Percentiles rank a stretch among this genome's conserved stretches.
Conservation (phyloP, 2,888 invertebrate genomes). For the Sturmia bella region DNA sequence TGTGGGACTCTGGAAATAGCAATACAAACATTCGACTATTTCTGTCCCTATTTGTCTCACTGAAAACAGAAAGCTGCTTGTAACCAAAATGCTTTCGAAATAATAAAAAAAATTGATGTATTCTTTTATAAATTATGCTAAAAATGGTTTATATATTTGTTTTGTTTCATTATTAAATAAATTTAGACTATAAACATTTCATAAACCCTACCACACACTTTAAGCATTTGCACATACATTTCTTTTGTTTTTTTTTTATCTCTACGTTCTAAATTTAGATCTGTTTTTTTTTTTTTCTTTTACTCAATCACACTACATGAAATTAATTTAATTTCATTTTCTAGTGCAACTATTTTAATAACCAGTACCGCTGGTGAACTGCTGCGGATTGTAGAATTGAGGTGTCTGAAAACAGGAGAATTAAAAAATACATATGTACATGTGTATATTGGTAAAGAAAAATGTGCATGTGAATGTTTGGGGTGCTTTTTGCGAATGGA, state of each 20-base stretch:
- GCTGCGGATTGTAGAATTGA: slow-evolving; percentile 73
- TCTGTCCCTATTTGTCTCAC: no score
- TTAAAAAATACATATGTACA: no score
- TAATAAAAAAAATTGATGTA: slow-evolving; percentile 28
- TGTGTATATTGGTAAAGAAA: no score
- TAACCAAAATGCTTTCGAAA: slow-evolving; percentile 4
- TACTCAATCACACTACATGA: slow-evolving; percentile 24
- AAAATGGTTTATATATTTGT: slow-evolving; percentile 32
- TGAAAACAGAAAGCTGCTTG: no score
- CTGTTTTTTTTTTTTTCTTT: no score
- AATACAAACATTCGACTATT: no score
- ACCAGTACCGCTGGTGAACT: slow-evolving; percentile 69
- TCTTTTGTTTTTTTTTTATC: slow-evolving; percentile 19
- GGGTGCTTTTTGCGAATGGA: no score
- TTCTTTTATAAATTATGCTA: slow-evolving; percentile 51
- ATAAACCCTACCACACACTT: slow-evolving; percentile 45
- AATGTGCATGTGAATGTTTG: no score
- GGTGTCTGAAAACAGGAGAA: slow-evolving; percentile 72
- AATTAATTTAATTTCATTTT: slow-evolving; percentile 60
- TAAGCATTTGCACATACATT: slow-evolving; percentile 62
- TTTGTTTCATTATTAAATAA: slow-evolving; percentile 41
- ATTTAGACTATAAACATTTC: slow-evolving; percentile 63
- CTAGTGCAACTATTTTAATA: slow-evolving; percentile 46
- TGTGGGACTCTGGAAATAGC: no score
- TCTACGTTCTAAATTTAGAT: slow-evolving; percentile 22